Evolutionary conservation across 2,888 invertebrate genomes (phyloP), one percentile per base, ranked within the genome.

Genomic region (Ormyrus thymus): DNA sequence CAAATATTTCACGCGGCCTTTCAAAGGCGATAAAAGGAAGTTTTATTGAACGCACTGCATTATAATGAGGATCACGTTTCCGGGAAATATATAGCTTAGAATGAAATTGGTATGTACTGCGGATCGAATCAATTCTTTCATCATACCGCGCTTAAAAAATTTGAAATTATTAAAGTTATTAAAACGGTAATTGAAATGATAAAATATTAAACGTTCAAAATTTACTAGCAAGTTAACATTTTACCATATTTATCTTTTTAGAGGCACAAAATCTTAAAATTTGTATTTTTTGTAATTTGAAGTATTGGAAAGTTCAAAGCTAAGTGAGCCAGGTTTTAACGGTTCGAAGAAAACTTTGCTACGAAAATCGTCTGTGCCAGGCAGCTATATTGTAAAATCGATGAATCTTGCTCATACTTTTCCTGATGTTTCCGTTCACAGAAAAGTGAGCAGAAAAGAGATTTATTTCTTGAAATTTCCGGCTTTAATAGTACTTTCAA

Each of bases 401-500:
- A 70, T 70, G 59, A 29, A 61, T 71, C 71, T 71, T 71, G 61
- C 43, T 71, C 71, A 61, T 61, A 71, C 61, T 59, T 61, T 13
- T 50, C 13, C 53, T 61, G 51, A 50, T 59, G 43, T 61, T 71
- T 71, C 61, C 10, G 29, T n/a, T 29, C 8, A 9, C 10, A 13
- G 7, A 13, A 48, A 45, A 45, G 7, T 6, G n/a, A 56, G 11
- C n/a, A 51, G 50, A 15, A 7, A 48, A 11, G 15, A 50, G 70
- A 56, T 70, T 70, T 70, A 70, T 70, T 70, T 70, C 15, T 58
- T 58, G n/a, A 8, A 70, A 70, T 70, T 48, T 15, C 7, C 7
- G 45, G 48, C 46, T n/a, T 10, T 29, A 29, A 46, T 29, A 69
- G 11, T 10, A n/a, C n/a, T 53, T n/a, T 55, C 68, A 7, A 45